Base-by-base conservation (phyloP, 2,113 vertebrate species). In the Cololabis saira region DNA sequence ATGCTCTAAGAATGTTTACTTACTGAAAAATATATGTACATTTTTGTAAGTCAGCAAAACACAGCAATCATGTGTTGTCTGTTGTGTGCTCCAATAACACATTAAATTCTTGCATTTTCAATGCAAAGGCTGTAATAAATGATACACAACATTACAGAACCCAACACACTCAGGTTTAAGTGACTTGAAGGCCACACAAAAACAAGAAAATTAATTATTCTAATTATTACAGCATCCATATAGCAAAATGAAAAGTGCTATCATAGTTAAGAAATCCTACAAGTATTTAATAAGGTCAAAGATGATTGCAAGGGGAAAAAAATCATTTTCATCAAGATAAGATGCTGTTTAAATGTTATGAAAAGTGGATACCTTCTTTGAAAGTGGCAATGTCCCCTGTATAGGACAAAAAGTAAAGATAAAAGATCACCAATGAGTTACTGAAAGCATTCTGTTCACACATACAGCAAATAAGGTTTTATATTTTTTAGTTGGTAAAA, bases 401-500 rank as follows among this genome's bases (percentile, higher is more conserved):
- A 37, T 37, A 11, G 6, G 33, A 37, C 6, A 37, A 37, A 37
- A 15, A 14, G 3, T 5, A 24, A 24, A 22, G 3, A 24, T 6
- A 15, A 16, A 27, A 27, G 15, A 9, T 27, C 12, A 56, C 3
- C 45, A n/a, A 47, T 11, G 6, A n/a, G 7, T 16, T n/a, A 45
- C 44, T 17, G 16, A 16, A n/a, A 45, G 15, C 16, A 11, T 18
- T 47, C 7, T 18, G 2, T n/a, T n/a, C 45, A 47, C 33, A 9
- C 33, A 3, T 37, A 37, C 6, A 37, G 33, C 8, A 40, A 8
- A 58, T 24, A 0, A 55, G 0, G 4, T 43, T 17, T 14, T 44
- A 47, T 18, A 21, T 43, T 37, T 52, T 67, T 43, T 27, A 40
- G 9, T 14, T 43, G 53, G 41, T 56, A 66, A 60, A 74, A 67